Evolutionary conservation across 2,113 vertebrate genomes (phyloP).

Genomic region (Pseudolaguvia tuberculata): DNA sequence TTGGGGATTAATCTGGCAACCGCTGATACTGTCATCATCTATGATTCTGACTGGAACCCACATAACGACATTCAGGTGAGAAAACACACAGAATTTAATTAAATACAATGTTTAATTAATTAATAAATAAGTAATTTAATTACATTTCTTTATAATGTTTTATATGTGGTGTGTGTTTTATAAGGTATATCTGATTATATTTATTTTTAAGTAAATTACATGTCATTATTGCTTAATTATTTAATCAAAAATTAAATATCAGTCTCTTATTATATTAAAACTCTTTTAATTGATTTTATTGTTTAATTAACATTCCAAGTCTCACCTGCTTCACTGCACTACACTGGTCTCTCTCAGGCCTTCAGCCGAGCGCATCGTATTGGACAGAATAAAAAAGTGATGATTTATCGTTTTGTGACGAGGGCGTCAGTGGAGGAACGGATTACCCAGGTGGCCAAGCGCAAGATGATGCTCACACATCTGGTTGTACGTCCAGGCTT

Average conservation of each 20-base stretch:
- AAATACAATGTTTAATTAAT: no score
- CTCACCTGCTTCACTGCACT: not conserved
- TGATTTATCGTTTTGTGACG: slow-evolving; percentile 98
- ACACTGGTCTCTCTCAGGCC: slow-evolving; percentile 65
- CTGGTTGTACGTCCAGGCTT: slow-evolving; percentile 92
- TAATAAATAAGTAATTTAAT: no score
- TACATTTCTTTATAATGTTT: no score
- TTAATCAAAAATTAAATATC: no score
- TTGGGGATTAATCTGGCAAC: slow-evolving; percentile 97
- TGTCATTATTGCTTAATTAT: no score
- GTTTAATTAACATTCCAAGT: not conserved
- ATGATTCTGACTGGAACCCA: slow-evolving; percentile 98
- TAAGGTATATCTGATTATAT: no score
- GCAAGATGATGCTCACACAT: slow-evolving; percentile 99
- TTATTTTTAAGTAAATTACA: no score
- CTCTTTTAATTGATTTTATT: not conserved
- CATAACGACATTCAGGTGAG: slow-evolving; percentile 97
- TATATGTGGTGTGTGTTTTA: no score
- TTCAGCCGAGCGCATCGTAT: slow-evolving; percentile 98
- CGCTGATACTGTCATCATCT: slow-evolving; percentile 94
- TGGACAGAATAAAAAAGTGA: slow-evolving; percentile 95
- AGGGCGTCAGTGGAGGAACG: slow-evolving; percentile 93
- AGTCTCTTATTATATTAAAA: no score
- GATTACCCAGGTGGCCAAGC: slow-evolving; percentile 97
- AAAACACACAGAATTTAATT: not conserved